Conservation (phyloP, 2,113 vertebrate genomes). For the Panurus biarmicus region DNA sequence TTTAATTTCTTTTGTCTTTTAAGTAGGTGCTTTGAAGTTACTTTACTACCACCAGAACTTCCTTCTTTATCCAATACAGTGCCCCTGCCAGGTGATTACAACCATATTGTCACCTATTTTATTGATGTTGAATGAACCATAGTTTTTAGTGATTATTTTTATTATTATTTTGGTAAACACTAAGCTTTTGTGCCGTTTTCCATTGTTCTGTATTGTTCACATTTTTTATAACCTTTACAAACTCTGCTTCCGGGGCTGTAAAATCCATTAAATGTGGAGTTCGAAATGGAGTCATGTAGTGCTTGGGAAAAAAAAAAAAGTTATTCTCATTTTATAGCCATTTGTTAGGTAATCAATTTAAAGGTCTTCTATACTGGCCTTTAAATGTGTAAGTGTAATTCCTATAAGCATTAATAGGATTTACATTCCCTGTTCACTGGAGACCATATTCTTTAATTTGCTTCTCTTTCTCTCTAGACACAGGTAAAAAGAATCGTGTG, state of each 20-base stretch:
- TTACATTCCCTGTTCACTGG: background rate
- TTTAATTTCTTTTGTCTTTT: background rate
- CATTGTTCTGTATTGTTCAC: background rate
- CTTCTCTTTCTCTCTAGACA: background rate
- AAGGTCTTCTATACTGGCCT: background rate
- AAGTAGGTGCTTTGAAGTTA: background rate
- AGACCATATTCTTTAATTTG: background rate
- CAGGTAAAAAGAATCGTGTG: background rate
- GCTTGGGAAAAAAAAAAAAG: background rate
- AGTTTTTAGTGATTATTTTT: background rate
- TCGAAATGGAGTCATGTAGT: background rate
- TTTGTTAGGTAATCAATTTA: constrained; percentile 32
- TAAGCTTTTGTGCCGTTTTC: background rate
- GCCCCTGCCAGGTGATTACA: background rate
- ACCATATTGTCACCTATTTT: background rate
- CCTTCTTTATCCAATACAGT: background rate
- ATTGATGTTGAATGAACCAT: background rate
- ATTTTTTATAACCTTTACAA: background rate
- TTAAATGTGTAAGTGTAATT: background rate
- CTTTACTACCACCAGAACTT: background rate
- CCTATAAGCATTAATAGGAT: background rate
- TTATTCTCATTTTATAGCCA: background rate
- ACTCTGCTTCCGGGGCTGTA: background rate
- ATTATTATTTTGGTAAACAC: background rate
- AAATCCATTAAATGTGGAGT: background rate